These are phyloP conservation scores for Pyralis farinalis DNA, from an alignment of 2,888 invertebrate species.

Conservation along the genomic window DNA sequence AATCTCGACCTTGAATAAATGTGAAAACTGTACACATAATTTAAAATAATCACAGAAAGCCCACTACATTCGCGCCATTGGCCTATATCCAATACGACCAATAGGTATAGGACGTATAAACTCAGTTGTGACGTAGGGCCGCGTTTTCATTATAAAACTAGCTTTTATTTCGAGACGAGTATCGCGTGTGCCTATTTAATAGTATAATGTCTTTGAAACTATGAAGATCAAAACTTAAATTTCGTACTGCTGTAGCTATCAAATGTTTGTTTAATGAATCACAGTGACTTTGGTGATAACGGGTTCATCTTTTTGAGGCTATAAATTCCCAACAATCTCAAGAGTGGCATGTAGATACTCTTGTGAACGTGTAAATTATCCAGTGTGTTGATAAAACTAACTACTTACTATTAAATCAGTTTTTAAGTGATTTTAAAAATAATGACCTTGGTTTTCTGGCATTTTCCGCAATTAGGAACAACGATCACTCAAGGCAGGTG, in stretches of 20 bases:
- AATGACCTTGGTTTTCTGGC: slow-evolving; percentile 3
- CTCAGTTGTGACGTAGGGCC: slow-evolving; percentile 59
- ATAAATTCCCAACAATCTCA: slow-evolving; percentile 19
- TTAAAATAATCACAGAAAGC: slow-evolving; percentile 62
- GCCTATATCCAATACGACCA: slow-evolving; percentile 74
- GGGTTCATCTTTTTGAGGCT: slow-evolving; percentile 35
- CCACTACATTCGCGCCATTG: slow-evolving; percentile 66
- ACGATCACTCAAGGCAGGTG: slow-evolving; percentile 90
- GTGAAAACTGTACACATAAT: slow-evolving; percentile 65
- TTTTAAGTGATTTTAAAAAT: background rate
- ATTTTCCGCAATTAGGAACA: slow-evolving; percentile 84
- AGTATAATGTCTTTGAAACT: slow-evolving; percentile 64
- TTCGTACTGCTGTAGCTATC: slow-evolving; percentile 71
- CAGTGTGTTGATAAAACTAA: slow-evolving; percentile 7
- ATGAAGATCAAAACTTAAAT: slow-evolving; percentile 68
- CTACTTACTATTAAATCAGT: background rate
- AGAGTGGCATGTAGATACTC: background rate
- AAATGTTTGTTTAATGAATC: slow-evolving; percentile 62
- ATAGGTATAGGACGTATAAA: slow-evolving; percentile 48
- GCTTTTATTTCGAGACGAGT: slow-evolving; percentile 54
- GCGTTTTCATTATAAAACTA: slow-evolving; percentile 60
- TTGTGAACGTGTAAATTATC: slow-evolving; percentile 2
- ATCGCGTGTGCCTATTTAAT: slow-evolving; percentile 43
- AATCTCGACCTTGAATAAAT: slow-evolving; percentile 43
- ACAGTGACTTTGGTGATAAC: slow-evolving; percentile 52